phyloP scores from a whole-genome alignment of 92 coral and sea anemone species.

The Micromussa lordhowensis region DNA sequence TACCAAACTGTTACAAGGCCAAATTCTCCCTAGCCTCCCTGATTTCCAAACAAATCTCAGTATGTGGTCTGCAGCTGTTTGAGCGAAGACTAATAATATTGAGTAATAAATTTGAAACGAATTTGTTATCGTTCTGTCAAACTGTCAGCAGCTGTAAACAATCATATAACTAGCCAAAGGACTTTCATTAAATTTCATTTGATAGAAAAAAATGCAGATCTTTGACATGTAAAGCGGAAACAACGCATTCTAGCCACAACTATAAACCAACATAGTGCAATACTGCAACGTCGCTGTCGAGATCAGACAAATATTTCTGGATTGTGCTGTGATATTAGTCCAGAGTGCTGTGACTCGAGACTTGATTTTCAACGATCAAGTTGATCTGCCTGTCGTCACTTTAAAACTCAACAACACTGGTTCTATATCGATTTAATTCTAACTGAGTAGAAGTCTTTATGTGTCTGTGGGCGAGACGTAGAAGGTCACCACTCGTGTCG shows the following conservation, averaged over 20 bases:
- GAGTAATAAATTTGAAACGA: conserved; percentile 16
- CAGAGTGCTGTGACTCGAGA: background rate
- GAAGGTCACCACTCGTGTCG: conserved; percentile 20
- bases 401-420: background rate
- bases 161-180: background rate
- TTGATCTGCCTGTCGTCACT: background rate
- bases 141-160: background rate
- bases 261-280: background rate
- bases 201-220: background rate
- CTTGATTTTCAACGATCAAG: conserved; percentile 6
- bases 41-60: background rate
- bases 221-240: background rate
- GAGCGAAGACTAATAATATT: background rate
- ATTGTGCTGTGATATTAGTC: background rate
- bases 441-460: background rate
- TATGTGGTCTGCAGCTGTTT: background rate
- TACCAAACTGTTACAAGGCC: background rate
- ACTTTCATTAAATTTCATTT: background rate
- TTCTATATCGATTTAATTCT: background rate
- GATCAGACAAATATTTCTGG: background rate
- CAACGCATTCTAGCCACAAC: background rate
- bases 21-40: background rate
- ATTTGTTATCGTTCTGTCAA: conserved; percentile 10
- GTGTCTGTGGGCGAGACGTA: background rate
- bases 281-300: background rate